Evolutionary conservation across 2,888 invertebrate species (phyloP), one percentile per base, ranked within the genome.

Genomic region (Mylabris sibirica): DNA sequence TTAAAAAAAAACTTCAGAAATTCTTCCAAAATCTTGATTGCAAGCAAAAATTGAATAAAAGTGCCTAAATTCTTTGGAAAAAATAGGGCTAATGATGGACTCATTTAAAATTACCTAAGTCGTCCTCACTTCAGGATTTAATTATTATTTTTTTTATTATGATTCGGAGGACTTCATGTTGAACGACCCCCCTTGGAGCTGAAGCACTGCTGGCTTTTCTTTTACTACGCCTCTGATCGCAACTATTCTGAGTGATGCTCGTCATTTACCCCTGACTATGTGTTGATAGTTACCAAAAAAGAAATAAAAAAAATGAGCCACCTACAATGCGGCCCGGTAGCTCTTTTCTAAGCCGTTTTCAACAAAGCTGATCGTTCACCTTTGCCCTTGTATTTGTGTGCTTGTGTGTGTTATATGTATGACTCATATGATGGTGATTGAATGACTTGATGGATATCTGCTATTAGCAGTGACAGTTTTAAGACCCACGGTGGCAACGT

Each of bases 391-490:
- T 67, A 70, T 60, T 59, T 62, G 41, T 65, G 71, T 69, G 74
- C 75, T 75, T 74, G 73, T 75, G 14, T 72, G 74, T 60, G 60
- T 26, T 3, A n/a, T 26, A 30, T 34, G 30, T 26, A 78, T 81
- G 81, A 81, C 77, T 81, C 81, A 81, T 75, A 81, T 81, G 82
- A 82, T 83, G 84, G 84, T 83, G 84, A 84, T 84, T 83, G 84
- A 84, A 84, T 82, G 83, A 77, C 82, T 80, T 84, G 84, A 85
- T 84, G 83, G 84, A 85, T 84, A 85, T 84, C 84, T 84, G 84
- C 84, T 84, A 85, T 85, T 85, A 84, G 79, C 82, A 79, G 83
- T 84, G 85, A 85, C 85, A 84, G 84, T 84, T 85, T 85, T 84
- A 84, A 84, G 83, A 83, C 83, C 71, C 60, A 60, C 62, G 30